Evolutionary conservation across 2,113 vertebrate genomes (phyloP).

Genomic region (Ailuropoda melanoleuca): DNA sequence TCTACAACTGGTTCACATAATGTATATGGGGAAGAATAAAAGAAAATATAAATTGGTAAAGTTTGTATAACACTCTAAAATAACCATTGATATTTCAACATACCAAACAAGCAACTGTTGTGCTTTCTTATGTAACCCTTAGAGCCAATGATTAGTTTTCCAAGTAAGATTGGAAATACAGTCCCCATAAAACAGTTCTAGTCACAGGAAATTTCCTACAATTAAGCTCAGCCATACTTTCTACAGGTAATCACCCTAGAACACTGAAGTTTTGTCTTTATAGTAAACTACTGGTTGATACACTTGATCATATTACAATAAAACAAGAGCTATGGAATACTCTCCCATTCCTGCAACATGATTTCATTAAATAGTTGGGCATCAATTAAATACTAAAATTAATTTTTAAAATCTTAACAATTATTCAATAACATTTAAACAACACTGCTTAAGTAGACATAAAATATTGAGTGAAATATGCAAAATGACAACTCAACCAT

Average conservation of each 20-base stretch:
- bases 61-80: not conserved
- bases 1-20: not conserved
- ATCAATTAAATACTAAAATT: constrained; percentile 48
- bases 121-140: constrained; percentile 49
- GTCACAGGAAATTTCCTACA: constrained; percentile 52
- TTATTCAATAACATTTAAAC: constrained; percentile 63
- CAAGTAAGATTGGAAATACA: constrained; percentile 36
- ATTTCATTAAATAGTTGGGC: constrained; percentile 59
- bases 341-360: constrained; percentile 48
- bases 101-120: constrained; percentile 54
- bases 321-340: constrained; percentile 53
- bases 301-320: constrained; percentile 43
- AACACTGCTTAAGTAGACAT: constrained; percentile 48
- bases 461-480: constrained; percentile 55
- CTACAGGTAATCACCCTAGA: constrained; percentile 50
- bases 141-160: not conserved
- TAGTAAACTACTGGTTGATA: constrained; percentile 49
- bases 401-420: constrained; percentile 60
- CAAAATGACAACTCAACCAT: constrained; percentile 72
- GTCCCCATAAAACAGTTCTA: constrained; percentile 10
- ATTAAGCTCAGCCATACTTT: constrained; percentile 39
- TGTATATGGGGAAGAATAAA: not conserved
- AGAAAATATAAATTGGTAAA: constrained; percentile 5
- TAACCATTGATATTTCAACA: constrained; percentile 47
- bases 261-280: constrained; percentile 43